These are phyloP conservation scores for Elephas maximus DNA, from an alignment of 2,113 vertebrate species.

Conservation along the genomic window DNA sequence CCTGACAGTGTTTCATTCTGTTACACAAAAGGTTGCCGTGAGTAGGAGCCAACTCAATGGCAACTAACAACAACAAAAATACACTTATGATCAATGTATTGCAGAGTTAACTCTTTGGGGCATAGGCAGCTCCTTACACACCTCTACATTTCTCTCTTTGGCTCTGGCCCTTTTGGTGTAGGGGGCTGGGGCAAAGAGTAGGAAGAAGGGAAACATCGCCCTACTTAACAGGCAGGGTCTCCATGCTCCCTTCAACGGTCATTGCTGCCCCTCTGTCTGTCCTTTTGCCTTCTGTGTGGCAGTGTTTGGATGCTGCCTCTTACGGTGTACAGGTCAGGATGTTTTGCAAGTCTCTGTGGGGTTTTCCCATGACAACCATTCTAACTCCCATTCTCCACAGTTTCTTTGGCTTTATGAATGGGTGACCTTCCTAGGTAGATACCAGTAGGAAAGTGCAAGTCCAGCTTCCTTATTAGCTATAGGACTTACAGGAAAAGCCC, in stretches of 20 bases:
- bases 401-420: background rate
- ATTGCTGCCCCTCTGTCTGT: background rate
- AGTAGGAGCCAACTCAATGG: too few relatives aligned
- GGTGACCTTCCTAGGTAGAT: accelerated
- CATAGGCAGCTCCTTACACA: accelerated
- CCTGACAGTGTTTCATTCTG: too few relatives aligned
- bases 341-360: too few relatives aligned
- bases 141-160: too few relatives aligned
- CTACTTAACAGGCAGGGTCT: background rate
- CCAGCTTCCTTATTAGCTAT: background rate
- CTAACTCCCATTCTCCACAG: background rate
- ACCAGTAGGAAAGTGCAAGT: background rate
- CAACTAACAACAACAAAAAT: too few relatives aligned
- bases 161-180: background rate
- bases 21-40: too few relatives aligned
- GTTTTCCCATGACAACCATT: background rate
- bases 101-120: too few relatives aligned
- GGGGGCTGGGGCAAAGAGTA: background rate
- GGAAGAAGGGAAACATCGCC: background rate
- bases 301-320: background rate
- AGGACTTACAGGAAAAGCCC: background rate
- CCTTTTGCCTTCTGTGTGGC: background rate
- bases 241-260: accelerated
- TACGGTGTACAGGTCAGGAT: background rate
- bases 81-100: too few relatives aligned